Conservation (phyloP, 2,113 vertebrate species). For the Cyanoramphus novaezelandiae region DNA sequence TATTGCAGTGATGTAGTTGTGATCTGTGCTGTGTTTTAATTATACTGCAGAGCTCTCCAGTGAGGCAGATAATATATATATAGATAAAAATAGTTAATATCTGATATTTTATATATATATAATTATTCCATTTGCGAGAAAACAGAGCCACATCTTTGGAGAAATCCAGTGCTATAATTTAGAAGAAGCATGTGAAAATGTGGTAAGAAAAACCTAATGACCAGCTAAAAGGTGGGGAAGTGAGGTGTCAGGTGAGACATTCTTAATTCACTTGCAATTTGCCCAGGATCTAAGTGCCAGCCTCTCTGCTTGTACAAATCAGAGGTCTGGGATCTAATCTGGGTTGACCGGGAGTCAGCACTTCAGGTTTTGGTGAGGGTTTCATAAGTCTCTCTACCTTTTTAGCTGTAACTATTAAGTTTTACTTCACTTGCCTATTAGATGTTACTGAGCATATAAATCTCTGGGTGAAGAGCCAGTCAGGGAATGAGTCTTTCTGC, state of each 20-base stretch:
- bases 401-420: neutral
- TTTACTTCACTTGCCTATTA: neutral
- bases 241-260: neutral
- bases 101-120: neutral
- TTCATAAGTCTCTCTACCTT: neutral
- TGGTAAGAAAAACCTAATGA: neutral
- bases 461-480: neutral
- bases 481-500: neutral
- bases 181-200: neutral
- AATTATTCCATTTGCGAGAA: conserved; percentile 9
- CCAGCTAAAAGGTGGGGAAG: neutral
- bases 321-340: neutral
- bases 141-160: neutral
- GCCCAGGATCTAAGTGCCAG: fast-evolving
- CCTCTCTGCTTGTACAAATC: neutral
- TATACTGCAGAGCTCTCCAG: neutral
- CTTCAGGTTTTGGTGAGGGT: neutral
- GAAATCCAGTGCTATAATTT: neutral
- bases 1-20: neutral
- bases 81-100: neutral
- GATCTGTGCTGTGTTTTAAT: conserved; percentile 11
- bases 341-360: neutral
- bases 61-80: neutral
- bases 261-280: neutral
- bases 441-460: neutral